These are phyloP conservation scores for Sterrhoptilus dennistouni DNA, from an alignment of 2,113 vertebrate species.

Conservation along the genomic window DNA sequence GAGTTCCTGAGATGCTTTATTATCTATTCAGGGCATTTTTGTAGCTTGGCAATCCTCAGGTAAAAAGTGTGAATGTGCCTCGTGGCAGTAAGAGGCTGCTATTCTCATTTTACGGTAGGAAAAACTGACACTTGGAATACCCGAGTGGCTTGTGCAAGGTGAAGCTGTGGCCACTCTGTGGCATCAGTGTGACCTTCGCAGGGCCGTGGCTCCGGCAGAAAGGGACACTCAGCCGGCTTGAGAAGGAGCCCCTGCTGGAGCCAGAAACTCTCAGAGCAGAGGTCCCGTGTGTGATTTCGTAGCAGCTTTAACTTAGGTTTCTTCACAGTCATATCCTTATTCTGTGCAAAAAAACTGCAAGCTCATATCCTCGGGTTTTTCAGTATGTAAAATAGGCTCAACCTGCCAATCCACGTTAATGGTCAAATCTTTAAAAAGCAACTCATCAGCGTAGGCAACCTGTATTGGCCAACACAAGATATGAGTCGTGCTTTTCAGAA, in stretches of 20 bases:
- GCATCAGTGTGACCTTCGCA: background rate
- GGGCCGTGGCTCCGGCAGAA: fast-evolving
- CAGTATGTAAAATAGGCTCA: background rate
- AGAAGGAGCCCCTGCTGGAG: background rate
- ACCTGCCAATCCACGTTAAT: background rate
- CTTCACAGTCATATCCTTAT: background rate
- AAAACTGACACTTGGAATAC: background rate
- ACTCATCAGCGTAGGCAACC: background rate
- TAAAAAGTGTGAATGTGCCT: background rate
- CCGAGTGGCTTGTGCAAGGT: background rate
- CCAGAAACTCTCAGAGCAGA: fast-evolving
- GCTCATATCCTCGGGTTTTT: background rate
- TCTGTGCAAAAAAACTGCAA: background rate
- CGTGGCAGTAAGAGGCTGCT: background rate
- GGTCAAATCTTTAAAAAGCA: background rate
- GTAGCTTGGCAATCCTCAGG: background rate
- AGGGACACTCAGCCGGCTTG: background rate
- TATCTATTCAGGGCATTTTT: background rate
- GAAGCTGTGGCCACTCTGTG: background rate
- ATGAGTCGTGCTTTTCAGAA: background rate
- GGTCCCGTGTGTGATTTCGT: background rate
- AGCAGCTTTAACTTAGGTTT: background rate
- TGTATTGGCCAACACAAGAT: background rate
- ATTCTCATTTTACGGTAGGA: background rate
- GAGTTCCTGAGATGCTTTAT: background rate